A percentile compares a stretch with the other conserved stretches of the same genome.
phyloP scores from a whole-genome alignment of 2,797 vertebrate genomes.

The Anguilla marmorata region DNA sequence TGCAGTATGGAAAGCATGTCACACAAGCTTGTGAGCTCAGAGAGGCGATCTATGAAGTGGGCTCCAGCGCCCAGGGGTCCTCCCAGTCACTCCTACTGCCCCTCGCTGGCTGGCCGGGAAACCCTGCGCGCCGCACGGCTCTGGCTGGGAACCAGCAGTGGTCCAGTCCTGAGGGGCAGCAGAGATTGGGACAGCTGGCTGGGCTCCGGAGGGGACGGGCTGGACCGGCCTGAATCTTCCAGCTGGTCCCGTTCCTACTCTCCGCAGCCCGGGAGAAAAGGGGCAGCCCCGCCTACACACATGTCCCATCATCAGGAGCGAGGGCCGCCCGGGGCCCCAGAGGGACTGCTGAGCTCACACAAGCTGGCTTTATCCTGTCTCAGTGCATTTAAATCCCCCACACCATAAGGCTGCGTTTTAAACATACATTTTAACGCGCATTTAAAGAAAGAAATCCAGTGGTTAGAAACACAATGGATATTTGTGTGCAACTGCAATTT shows the following conservation, averaged over 20 bases:
- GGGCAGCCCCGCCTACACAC: neutral
- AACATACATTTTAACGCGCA: neutral
- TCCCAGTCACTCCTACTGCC: neutral
- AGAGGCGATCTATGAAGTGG: neutral
- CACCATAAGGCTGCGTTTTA: neutral
- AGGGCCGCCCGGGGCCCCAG: neutral
- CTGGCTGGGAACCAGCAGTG: neutral
- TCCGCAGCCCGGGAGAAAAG: neutral
- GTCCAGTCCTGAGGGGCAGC: neutral
- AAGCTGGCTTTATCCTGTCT: neutral
- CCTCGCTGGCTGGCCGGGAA: neutral
- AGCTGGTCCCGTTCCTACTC: neutral
- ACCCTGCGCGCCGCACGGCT: neutral
- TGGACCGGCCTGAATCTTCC: neutral
- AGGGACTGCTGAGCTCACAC: neutral
- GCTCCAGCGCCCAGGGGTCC: neutral
- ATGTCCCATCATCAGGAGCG: neutral
- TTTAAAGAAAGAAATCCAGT: neutral
- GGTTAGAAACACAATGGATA: neutral
- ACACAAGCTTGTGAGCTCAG: neutral
- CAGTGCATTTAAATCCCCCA: neutral
- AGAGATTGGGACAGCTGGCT: slow-evolving; percentile 1
- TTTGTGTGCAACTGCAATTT: neutral
- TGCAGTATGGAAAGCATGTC: no score
- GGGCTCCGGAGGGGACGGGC: neutral